Conservation (phyloP, 2,797 vertebrate genomes). For the Bufotes viridis region DNA sequence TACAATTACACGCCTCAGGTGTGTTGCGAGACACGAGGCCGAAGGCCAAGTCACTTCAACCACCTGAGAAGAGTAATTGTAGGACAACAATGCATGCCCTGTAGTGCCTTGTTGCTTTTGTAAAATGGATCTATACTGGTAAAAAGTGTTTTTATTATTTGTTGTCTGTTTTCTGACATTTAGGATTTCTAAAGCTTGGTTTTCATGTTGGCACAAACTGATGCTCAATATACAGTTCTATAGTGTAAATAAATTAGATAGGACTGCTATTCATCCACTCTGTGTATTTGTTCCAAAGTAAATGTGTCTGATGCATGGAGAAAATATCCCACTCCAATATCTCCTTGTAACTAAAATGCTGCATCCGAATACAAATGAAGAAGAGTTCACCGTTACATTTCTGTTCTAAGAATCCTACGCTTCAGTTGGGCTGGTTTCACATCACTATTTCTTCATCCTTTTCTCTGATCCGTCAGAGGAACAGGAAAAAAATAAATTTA, state of each 20-base stretch:
- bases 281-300: conserved; percentile 48
- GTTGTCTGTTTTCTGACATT: conserved; percentile 63
- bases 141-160: conserved; percentile 63
- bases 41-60: conserved; percentile 62
- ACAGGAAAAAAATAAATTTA: no score
- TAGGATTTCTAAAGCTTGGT: conserved; percentile 62
- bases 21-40: conserved; percentile 57
- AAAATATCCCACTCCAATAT: conserved; percentile 31
- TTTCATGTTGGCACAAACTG: conserved; percentile 61
- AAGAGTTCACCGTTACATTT: no score
- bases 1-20: conserved; percentile 11
- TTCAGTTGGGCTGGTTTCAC: no score
- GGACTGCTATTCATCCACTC: conserved; percentile 49
- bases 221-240: conserved; percentile 61
- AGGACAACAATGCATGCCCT: conserved; percentile 57
- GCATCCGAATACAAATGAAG: neutral
- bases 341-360: neutral
- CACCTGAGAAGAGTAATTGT: conserved; percentile 62
- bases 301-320: conserved; percentile 47
- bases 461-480: no score
- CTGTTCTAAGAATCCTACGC: no score
- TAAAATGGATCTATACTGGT: conserved; percentile 47
- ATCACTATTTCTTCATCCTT: no score
- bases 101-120: conserved; percentile 25
- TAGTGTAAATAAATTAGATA: conserved; percentile 62